Percentiles rank a stretch among this genome's conserved stretches.
phyloP scores from a whole-genome alignment of 2,888 invertebrate species.

The Cephonodes hylas region DNA sequence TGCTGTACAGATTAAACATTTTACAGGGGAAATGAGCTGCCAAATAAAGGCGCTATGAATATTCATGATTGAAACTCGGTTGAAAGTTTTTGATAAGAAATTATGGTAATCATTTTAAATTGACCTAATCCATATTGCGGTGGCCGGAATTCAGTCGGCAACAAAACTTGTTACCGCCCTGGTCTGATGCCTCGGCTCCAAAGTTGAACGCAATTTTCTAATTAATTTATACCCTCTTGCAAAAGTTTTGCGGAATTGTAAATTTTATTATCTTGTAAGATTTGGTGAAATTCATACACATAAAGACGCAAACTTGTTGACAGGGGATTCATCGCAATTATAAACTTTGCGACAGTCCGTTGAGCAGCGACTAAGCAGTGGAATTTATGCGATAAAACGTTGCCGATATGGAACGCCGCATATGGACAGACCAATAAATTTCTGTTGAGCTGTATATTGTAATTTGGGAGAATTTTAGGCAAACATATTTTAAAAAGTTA shows the following conservation, averaged over 20 bases:
- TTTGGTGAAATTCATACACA: conserved; percentile 9
- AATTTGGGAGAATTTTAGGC: no score
- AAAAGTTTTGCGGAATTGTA: conserved; percentile 45
- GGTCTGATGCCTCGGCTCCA: conserved; percentile 50
- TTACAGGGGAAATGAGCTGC: conserved; percentile 46
- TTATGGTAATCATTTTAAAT: conserved; percentile 73
- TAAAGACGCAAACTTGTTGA: background rate
- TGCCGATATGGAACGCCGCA: no score
- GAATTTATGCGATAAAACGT: no score
- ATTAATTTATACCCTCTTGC: conserved; percentile 56
- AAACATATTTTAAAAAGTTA: no score
- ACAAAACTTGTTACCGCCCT: conserved; percentile 52
- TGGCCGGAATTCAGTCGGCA: conserved; percentile 43
- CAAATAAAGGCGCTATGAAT: conserved; percentile 53
- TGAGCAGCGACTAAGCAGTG: no score
- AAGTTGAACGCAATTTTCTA: conserved; percentile 48
- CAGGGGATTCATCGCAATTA: background rate
- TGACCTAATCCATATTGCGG: conserved; percentile 69
- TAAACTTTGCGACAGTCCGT: background rate
- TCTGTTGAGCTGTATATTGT: no score
- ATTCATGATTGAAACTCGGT: conserved; percentile 60
- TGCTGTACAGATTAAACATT: conserved; percentile 38
- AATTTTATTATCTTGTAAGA: conserved; percentile 41
- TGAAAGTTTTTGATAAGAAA: conserved; percentile 66
- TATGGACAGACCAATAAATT: no score